Evolutionary conservation across 1,140 invertebrate genomes (phyloP).

Genomic region (Drosophila asahinai): DNA sequence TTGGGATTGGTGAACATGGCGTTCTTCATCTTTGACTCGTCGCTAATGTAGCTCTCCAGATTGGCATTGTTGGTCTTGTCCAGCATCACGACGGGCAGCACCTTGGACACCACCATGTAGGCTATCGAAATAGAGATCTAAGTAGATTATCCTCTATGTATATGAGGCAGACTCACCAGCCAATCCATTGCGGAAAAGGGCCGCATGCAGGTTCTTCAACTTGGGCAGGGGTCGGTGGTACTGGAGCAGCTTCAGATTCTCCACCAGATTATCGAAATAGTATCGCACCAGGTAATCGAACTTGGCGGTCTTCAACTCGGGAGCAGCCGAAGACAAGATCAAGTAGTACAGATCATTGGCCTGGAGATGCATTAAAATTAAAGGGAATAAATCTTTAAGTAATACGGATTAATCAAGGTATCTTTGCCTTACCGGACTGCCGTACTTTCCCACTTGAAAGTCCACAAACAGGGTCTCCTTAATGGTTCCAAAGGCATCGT

Average conservation of each 20-base stretch:
- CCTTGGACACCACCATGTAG: constrained; percentile 78
- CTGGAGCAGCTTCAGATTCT: constrained; percentile 73
- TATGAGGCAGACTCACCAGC: constrained; percentile 47
- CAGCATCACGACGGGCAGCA: constrained; percentile 77
- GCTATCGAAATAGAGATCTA: constrained; percentile 28
- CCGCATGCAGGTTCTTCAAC: constrained; percentile 65
- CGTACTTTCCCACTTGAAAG: constrained; percentile 82
- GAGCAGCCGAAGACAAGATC: constrained; percentile 76
- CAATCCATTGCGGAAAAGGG: constrained; percentile 71
- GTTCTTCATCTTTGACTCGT: constrained; percentile 72
- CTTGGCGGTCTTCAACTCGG: constrained; percentile 62
- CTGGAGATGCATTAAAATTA: background rate
- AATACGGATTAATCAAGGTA: background rate
- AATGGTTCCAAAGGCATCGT: constrained; percentile 84
- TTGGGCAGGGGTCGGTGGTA: constrained; percentile 81
- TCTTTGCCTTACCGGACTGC: constrained; percentile 56
- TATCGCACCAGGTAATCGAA: constrained; percentile 78
- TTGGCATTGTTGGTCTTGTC: constrained; percentile 62
- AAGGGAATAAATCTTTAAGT: background rate
- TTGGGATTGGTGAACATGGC: constrained; percentile 79
- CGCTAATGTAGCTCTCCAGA: constrained; percentile 53
- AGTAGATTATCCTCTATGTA: background rate
- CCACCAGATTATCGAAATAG: constrained; percentile 75
- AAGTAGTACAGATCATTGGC: constrained; percentile 80
- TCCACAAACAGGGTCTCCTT: constrained; percentile 76